Evolutionary conservation across 2,888 invertebrate species (phyloP), one percentile per base, ranked within the genome.

Genomic region (Empis livida): DNA sequence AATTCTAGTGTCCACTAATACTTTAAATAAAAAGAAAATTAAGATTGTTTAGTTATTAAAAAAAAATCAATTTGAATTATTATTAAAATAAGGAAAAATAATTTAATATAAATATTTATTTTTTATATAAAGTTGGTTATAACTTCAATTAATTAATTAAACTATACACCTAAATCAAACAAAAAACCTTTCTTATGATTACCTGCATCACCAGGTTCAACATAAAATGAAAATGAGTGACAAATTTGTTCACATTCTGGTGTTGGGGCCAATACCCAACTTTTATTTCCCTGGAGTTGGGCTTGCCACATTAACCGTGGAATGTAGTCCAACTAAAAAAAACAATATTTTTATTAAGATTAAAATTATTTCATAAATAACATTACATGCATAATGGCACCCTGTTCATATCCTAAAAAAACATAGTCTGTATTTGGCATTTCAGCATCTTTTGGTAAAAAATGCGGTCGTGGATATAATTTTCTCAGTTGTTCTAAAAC

Each of bases 241-340:
- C 92, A 93, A 47, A 80, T 64, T 59, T 77, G 65, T 64, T 91
- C 87, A 71, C 91, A 91, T 70, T 92, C 92, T 0, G 90, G 87
- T 1, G 88, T 84, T 0, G 93, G 92, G 13, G 83, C 79, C 32
- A 93, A 68, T 16, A 75, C 73, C 93, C 93, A 94, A 11, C 77
- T 82, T 71, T 93, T 94, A 57, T 78, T 80, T 1, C 93, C 93
- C 56, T 77, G 75, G 14, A 93, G 75, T 71, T 93, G 92, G 3
- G 90, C 92, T 70, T 93, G 93, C 93, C 93, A 93, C 78, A 92
- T 91, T 30, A 93, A 75, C 51, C 92, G 78, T 55, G 85, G 81
- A 55, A 93, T 93, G 63, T 89, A 91, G 69, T 93, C 93, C 64
- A 93, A 70, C 92, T 92, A 64, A 43, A 74, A 48, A 44, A 20